Percentiles rank a stretch among this genome's conserved stretches.
phyloP scores from a whole-genome alignment of 2,797 vertebrate genomes.

The Sebastes aleutianus region DNA sequence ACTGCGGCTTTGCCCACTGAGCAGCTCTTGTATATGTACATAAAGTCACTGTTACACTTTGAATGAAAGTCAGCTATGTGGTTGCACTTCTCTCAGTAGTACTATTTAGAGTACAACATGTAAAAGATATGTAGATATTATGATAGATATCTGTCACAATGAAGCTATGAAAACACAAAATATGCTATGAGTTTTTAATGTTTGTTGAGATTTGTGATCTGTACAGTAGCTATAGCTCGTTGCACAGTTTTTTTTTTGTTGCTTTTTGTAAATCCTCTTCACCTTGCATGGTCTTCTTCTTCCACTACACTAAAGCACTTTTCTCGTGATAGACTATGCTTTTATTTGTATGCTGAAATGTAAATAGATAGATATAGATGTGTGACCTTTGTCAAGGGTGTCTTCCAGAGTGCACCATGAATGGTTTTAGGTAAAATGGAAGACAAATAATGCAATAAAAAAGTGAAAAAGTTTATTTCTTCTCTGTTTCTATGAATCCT shows the following conservation, averaged over 20 bases:
- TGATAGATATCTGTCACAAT: conserved; percentile 68
- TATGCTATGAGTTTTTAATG: conserved; percentile 60
- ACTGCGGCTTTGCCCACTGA: not conserved
- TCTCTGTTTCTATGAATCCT: not conserved
- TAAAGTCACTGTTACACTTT: conserved; percentile 47
- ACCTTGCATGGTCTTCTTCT: conserved; percentile 62
- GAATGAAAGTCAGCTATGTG: conserved; percentile 50
- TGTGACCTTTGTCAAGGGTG: not conserved
- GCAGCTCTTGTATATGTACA: not conserved
- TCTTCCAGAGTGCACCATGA: not conserved
- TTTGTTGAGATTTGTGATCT: conserved; percentile 9
- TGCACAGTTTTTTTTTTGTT: conserved; percentile 5
- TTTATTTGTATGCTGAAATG: conserved; percentile 28
- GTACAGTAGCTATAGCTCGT: conserved; percentile 32
- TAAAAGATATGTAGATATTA: conserved; percentile 47
- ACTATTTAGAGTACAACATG: conserved; percentile 71
- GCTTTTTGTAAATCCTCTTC: conserved; percentile 54
- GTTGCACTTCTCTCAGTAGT: conserved; percentile 66
- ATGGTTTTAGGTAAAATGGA: not conserved
- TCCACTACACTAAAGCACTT: conserved; percentile 92
- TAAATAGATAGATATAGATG: conserved; percentile 42
- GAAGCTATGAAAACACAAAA: conserved; percentile 77
- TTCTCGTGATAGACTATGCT: conserved; percentile 49
- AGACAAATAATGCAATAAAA: conserved; percentile 15
- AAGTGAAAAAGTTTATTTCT: not conserved